phyloP scores from a whole-genome alignment of 1,140 invertebrate genomes.

The Mactra quadrangularis region DNA sequence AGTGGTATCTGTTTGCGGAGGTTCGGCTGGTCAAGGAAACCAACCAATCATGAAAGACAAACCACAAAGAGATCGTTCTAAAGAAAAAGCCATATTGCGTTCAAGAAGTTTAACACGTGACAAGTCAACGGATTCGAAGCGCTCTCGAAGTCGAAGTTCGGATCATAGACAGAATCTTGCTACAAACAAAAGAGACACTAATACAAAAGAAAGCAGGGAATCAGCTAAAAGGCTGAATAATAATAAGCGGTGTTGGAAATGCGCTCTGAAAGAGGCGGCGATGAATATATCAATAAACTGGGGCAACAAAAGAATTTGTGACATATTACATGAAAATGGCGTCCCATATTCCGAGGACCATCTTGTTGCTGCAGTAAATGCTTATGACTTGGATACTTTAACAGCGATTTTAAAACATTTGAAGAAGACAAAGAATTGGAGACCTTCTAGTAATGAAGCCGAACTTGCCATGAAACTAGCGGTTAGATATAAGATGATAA shows the following conservation, averaged over 20 bases:
- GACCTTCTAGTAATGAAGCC: background rate
- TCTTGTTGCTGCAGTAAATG: slow-evolving; percentile 39
- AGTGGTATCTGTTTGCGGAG: too few species aligned
- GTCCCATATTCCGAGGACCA: slow-evolving; percentile 46
- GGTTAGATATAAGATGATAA: background rate
- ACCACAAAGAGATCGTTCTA: too few species aligned
- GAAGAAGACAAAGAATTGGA: slow-evolving; percentile 6
- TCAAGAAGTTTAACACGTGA: too few species aligned
- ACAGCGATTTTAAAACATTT: slow-evolving; percentile 23
- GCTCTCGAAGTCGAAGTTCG: too few species aligned
- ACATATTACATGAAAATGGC: slow-evolving; percentile 29
- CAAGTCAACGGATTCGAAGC: too few species aligned
- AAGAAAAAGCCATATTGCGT: too few species aligned
- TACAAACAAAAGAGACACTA: background rate
- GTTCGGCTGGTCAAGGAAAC: too few species aligned
- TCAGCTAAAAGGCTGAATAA: slow-evolving; percentile 17
- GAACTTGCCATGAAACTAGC: slow-evolving; percentile 31
- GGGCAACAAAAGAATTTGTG: slow-evolving; percentile 36
- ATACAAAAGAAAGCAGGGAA: background rate
- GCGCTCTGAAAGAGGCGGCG: slow-evolving; percentile 31
- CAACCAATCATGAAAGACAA: too few species aligned
- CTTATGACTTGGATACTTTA: slow-evolving; percentile 31
- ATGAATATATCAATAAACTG: slow-evolving; percentile 47
- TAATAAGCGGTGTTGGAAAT: slow-evolving; percentile 47
- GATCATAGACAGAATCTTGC: background rate